Percentiles rank a stretch among this genome's conserved stretches.
These are phyloP conservation scores for Mirounga angustirostris DNA, from an alignment of 2,113 vertebrate genomes.

Conservation along the genomic window DNA sequence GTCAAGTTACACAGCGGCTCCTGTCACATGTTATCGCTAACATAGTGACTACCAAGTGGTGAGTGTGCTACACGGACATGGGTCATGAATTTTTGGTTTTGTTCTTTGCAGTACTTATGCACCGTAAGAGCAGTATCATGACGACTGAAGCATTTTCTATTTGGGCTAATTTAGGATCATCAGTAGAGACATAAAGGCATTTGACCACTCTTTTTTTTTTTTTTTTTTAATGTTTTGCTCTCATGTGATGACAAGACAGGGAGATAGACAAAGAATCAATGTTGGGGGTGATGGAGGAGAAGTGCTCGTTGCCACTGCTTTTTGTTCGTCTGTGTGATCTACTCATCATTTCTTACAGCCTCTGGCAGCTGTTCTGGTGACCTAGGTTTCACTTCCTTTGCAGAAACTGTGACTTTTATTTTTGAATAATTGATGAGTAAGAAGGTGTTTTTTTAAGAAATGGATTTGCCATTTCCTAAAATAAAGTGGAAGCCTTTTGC, in stretches of 20 bases:
- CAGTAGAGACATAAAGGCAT: neutral
- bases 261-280: neutral
- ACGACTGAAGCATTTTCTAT: neutral
- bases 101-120: neutral
- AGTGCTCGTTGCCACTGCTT: neutral
- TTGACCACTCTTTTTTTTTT: neutral
- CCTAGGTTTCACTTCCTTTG: neutral
- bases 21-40: neutral
- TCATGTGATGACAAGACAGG: neutral
- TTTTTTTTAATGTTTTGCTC: neutral
- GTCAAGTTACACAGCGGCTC: neutral
- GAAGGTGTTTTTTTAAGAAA: neutral
- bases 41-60: neutral
- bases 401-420: constrained; percentile 34
- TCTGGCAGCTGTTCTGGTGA: constrained; percentile 10
- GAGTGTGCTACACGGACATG: neutral
- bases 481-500: neutral
- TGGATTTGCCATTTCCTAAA: constrained; percentile 45
- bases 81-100: neutral
- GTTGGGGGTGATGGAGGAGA: neutral
- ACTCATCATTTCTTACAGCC: neutral
- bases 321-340: neutral
- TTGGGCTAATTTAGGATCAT: constrained; percentile 14
- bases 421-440: constrained; percentile 33
- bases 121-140: neutral